Conservation (phyloP, 2,113 vertebrate species). For the Tamias sibiricus region DNA sequence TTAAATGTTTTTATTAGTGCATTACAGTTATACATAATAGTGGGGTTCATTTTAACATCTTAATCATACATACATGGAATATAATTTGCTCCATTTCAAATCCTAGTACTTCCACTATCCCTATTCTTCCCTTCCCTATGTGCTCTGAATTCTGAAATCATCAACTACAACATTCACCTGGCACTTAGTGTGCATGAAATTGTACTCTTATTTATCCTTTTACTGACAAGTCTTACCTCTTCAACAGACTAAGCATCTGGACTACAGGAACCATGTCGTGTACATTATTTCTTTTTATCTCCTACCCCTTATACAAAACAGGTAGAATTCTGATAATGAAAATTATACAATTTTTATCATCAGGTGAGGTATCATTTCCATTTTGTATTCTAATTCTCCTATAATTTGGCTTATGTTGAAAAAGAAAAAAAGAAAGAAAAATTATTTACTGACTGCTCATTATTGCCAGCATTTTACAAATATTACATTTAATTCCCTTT, state of each 20-base stretch:
- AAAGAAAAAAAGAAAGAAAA: constrained; percentile 41
- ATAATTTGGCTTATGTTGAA: constrained; percentile 28
- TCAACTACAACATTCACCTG: background rate
- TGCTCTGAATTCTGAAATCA: constrained; percentile 21
- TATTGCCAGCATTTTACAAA: constrained; percentile 11
- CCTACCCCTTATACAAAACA: background rate
- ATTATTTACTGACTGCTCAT: constrained; percentile 20
- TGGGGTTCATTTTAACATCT: too few relatives aligned
- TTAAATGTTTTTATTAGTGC: too few relatives aligned
- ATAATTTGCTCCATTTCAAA: too few relatives aligned
- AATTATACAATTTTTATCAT: constrained; percentile 42
- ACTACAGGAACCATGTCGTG: background rate
- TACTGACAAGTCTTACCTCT: constrained; percentile 7
- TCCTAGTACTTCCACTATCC: too few relatives aligned
- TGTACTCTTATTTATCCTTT: constrained; percentile 44
- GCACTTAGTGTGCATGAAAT: background rate
- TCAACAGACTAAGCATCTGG: background rate
- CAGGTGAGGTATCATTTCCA: background rate
- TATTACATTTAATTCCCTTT: background rate
- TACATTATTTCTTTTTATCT: constrained; percentile 33
- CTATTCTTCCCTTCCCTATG: background rate
- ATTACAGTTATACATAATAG: too few relatives aligned
- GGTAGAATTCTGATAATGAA: background rate
- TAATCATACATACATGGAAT: too few relatives aligned
- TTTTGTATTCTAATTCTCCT: background rate